Evolutionary conservation across 2,888 invertebrate species (phyloP).

Genomic region (Heliconius ismenius): DNA sequence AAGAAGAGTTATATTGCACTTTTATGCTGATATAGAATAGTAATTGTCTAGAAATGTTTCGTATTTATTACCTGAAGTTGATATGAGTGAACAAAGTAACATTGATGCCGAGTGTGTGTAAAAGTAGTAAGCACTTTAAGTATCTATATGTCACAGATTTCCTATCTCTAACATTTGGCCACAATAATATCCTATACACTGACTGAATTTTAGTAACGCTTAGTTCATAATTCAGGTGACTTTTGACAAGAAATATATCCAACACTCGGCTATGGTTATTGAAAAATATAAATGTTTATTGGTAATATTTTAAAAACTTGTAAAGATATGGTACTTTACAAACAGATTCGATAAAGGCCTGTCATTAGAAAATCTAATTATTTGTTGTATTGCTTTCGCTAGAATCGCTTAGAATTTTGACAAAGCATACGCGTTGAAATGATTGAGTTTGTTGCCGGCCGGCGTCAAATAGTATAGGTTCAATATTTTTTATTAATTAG

Average conservation of each 20-base stretch:
- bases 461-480: conserved; percentile 72
- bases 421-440: conserved; percentile 30
- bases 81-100: neutral
- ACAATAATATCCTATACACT: neutral
- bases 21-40: conserved; percentile 14
- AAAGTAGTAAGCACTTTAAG: neutral
- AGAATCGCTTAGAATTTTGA: conserved; percentile 5
- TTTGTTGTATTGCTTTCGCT: conserved; percentile 1
- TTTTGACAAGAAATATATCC: neutral
- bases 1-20: conserved; percentile 23
- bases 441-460: conserved; percentile 59
- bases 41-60: conserved; percentile 11
- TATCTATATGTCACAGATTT: neutral
- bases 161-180: neutral
- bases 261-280: neutral
- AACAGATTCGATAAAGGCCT: neutral
- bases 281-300: neutral
- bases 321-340: neutral
- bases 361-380: neutral
- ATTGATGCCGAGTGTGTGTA: conserved; percentile 7
- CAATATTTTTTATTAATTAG: conserved; percentile 74
- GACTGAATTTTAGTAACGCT: conserved; percentile 1
- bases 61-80: neutral
- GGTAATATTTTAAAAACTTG: neutral
- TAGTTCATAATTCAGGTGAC: neutral